A percentile compares a stretch with the other conserved stretches of the same genome.
phyloP scores from a whole-genome alignment of 2,888 invertebrate genomes.

The Suillia variegata region DNA sequence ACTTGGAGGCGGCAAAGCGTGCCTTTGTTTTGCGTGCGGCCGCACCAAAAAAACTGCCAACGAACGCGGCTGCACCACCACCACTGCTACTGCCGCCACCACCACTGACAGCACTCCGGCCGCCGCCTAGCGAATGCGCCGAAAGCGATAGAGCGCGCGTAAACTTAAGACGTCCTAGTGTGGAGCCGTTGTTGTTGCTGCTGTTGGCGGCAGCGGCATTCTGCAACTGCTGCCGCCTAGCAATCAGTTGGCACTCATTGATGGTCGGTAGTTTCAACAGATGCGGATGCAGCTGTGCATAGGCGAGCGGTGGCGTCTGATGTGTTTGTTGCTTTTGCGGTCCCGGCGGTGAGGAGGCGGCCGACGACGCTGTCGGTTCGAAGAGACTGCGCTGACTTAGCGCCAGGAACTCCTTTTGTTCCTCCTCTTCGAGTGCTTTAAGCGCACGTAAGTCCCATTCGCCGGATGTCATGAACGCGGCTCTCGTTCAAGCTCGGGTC shows the following conservation, averaged over 20 bases:
- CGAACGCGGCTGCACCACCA: slow-evolving; percentile 14
- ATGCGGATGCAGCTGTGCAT: slow-evolving; percentile 52
- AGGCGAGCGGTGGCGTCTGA: slow-evolving; percentile 30
- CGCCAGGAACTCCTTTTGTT: slow-evolving; percentile 56
- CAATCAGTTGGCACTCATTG: slow-evolving; percentile 51
- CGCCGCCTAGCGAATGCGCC: slow-evolving; percentile 47
- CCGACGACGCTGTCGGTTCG: slow-evolving; percentile 42
- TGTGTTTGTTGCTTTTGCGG: slow-evolving; percentile 22
- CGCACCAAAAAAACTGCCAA: too few relatives aligned
- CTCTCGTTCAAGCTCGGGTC: too few relatives aligned
- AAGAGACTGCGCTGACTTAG: slow-evolving; percentile 56
- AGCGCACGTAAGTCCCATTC: slow-evolving; percentile 61
- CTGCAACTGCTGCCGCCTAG: slow-evolving; percentile 34
- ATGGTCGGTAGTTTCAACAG: slow-evolving; percentile 56
- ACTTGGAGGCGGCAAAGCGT: slow-evolving; percentile 36
- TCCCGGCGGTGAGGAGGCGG: slow-evolving; percentile 30
- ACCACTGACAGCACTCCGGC: slow-evolving; percentile 25
- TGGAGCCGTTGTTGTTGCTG: slow-evolving; percentile 22
- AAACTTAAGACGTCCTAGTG: slow-evolving; percentile 43
- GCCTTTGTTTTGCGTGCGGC: neutral
- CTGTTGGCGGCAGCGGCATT: slow-evolving; percentile 18
- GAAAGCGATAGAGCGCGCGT: slow-evolving; percentile 52
- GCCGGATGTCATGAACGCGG: slow-evolving; percentile 58
- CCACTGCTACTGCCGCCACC: slow-evolving; percentile 14
- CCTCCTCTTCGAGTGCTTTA: slow-evolving; percentile 61